Evolutionary conservation across 2,113 vertebrate genomes (phyloP).

Genomic region (Sturnus vulgaris): DNA sequence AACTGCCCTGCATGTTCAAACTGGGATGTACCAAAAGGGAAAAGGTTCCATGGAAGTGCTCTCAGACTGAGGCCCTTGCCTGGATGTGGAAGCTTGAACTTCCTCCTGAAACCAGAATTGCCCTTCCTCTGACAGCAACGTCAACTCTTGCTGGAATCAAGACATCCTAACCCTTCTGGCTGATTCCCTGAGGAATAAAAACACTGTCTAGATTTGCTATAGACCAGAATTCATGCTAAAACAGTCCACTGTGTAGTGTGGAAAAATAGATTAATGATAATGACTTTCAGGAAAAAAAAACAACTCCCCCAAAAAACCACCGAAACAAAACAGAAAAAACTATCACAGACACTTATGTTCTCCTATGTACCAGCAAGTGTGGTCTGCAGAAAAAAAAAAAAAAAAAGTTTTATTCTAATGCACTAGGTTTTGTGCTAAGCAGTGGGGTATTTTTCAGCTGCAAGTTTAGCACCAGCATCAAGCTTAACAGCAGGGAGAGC

Average conservation of each 20-base stretch:
- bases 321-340: background rate
- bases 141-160: background rate
- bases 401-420: background rate
- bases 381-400: background rate
- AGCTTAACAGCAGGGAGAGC: background rate
- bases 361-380: background rate
- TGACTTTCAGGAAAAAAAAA: background rate
- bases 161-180: background rate
- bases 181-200: background rate
- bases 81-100: background rate
- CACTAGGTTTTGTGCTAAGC: background rate
- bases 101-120: background rate
- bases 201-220: background rate
- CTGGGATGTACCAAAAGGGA: background rate
- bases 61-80: background rate
- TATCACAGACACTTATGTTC: background rate
- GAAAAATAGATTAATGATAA: background rate
- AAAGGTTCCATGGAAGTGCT: background rate
- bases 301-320: background rate
- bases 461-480: background rate
- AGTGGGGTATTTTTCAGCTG: background rate
- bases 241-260: background rate
- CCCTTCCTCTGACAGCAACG: accelerated
- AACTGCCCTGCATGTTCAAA: background rate
- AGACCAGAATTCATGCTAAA: background rate